Evolutionary conservation across 1,140 invertebrate species (phyloP).

Genomic region (Drosophila bifasciata): DNA sequence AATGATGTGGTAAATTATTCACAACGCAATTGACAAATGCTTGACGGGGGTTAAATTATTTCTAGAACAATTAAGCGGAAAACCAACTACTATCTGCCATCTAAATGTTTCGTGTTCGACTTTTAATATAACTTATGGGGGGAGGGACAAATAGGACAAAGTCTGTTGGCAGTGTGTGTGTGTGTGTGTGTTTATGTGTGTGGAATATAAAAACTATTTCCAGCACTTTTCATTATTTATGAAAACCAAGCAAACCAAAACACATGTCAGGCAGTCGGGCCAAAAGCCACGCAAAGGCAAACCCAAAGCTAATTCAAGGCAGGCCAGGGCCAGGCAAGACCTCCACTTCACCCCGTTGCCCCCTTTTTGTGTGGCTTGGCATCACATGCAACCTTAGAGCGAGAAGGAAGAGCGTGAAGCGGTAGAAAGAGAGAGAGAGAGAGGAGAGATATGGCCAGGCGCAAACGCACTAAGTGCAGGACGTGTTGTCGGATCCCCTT

Average conservation of each 20-base stretch:
- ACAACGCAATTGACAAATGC: slow-evolving; percentile 29
- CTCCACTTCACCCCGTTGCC: too few species aligned
- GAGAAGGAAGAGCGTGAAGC: background rate
- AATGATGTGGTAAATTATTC: slow-evolving; percentile 59
- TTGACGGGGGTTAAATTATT: slow-evolving; percentile 27
- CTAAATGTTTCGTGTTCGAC: slow-evolving; percentile 31
- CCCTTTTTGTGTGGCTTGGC: too few species aligned
- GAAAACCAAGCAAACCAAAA: slow-evolving; percentile 14
- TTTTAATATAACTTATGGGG: slow-evolving; percentile 24
- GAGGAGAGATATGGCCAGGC: background rate
- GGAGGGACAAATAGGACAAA: background rate
- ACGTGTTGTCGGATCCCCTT: slow-evolving; percentile 16
- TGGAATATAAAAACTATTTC: slow-evolving; percentile 26
- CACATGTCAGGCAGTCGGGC: slow-evolving; percentile 12
- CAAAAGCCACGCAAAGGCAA: slow-evolving; percentile 21
- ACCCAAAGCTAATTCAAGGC: too few species aligned
- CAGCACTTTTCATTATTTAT: slow-evolving; percentile 60
- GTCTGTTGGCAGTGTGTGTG: too few species aligned
- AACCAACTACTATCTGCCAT: slow-evolving; percentile 48
- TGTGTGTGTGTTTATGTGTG: too few species aligned
- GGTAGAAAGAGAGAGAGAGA: slow-evolving; percentile 4
- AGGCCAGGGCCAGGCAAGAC: background rate
- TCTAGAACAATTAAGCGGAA: slow-evolving; percentile 40
- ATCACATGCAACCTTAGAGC: too few species aligned
- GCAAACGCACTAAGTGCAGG: too few species aligned